phyloP scores from a whole-genome alignment of 2,888 invertebrate species.

The Prionchulus punctatus region DNA sequence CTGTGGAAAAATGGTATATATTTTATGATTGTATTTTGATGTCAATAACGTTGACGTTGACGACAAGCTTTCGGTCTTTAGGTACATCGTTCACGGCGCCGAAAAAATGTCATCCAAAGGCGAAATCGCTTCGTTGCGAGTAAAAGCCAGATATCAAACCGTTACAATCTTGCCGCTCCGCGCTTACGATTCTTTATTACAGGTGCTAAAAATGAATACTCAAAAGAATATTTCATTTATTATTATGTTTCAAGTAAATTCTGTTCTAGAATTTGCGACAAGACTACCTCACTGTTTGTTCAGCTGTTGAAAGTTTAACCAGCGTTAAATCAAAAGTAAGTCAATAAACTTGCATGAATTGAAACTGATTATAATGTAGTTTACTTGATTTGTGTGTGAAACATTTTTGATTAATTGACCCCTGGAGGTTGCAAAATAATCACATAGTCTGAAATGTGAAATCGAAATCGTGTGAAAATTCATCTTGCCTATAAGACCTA shows the following conservation, averaged over 20 bases:
- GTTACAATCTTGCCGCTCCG: conserved; percentile 71
- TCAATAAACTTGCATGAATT: no score
- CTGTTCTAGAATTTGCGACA: conserved; percentile 51
- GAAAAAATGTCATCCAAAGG: conserved; percentile 20
- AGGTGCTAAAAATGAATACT: conserved; percentile 28
- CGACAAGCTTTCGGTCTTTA: conserved; percentile 11
- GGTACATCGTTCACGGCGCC: conserved; percentile 50
- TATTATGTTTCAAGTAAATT: conserved; percentile 4
- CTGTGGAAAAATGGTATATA: conserved; percentile 56
- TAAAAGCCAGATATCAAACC: conserved; percentile 69
- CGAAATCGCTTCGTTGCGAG: conserved; percentile 50
- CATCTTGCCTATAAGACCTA: neutral
- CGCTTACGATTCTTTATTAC: conserved; percentile 56
- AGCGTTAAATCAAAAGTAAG: conserved; percentile 65
- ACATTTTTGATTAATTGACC: no score
- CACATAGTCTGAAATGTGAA: no score
- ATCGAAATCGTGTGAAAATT: conserved; percentile 5
- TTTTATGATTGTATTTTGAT: neutral
- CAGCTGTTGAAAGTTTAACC: conserved; percentile 69
- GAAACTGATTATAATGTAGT: no score
- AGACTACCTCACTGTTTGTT: conserved; percentile 61
- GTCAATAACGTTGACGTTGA: no score
- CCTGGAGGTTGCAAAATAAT: no score
- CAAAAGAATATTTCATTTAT: neutral
- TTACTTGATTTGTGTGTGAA: no score